Base-by-base conservation (phyloP, 2,113 vertebrate species). In the Anguilla japonica region DNA sequence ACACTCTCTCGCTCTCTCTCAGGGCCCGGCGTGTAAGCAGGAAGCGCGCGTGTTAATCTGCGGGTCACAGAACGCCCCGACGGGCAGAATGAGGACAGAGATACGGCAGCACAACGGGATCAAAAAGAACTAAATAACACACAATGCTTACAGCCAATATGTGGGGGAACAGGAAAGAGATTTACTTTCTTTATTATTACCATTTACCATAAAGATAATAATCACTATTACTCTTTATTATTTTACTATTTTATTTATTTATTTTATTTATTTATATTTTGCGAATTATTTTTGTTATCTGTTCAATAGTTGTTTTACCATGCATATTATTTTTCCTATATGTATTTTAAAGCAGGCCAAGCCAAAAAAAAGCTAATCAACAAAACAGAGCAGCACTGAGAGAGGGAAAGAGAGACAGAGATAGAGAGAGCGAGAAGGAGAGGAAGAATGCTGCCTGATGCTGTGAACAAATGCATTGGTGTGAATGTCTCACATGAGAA, bases 91-190 rank as follows among this genome's bases (percentile, higher is more conserved):
- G 40, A 22, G 20, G 79, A 82, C 79, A 82, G 53, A 81, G 50
- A 82, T 82, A 82, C 41, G 39, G 57, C 29, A 29, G 80, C 53
- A n/a, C 15, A 79, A 82, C 2, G 56, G 50, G 53, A 16, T 11
- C n/a, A 81, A 40, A 14, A 40, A 40, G 29, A 20, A 80, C 34
- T 20, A 41, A 22, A 41, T 41, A 56, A 57, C 5, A 34, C 71
- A 13, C 34, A 13, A 75, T 13, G n/a, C 71, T 75, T 0, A 71
- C 90, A 91, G 91, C 88, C 86, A 81, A 6, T 71, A 20, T 63
- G 34, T 34, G 43, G 8, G 4, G 8, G 43, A 46, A 46, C 43
- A 46, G 43, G 43, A 46, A 46, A 1, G 43, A 46, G 43, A 46
- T 46, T 46, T 46, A 46, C 43, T 46, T 46, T 46, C 43, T 6